Base-by-base conservation (phyloP, 37 sponge, comb jelly and placozoan species). In the Geodia barretti region DNA sequence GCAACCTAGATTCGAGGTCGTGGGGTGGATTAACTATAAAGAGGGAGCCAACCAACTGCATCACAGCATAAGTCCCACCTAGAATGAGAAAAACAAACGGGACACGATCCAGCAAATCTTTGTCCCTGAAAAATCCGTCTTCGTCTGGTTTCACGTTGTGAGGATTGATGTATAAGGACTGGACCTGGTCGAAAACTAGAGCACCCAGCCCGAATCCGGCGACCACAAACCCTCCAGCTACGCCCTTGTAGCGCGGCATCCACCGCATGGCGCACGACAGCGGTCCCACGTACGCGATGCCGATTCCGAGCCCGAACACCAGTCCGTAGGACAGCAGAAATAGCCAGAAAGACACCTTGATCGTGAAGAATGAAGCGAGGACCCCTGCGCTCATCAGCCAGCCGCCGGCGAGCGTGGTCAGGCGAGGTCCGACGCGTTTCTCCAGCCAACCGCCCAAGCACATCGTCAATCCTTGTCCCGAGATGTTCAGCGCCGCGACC, bases 191-290 rank as follows among this genome's bases (percentile, higher is more conserved):
- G 73, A 94, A 92, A 0, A 93, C 32, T 20, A 92, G 43, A n/a
- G 90, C 88, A 28, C 97, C 95, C 36, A 89, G 38, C 0, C 95
- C 97, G 72, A 84, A 94, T 0, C 97, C 97, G 41, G 97, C 85
- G 1, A 97, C 90, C 2, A 97, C 88, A 62, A 94, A 37, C 32
- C 97, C 97, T 54, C 68, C 83, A 24, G 88, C 97, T 60, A 94
- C 34, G 4, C 95, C 97, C 60, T 92, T 94, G 80, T 84, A 84
- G 31, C 41, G 78, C 5, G 97, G 97, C 62, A 91, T 60, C 97
- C 97, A 97, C 41, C 79, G 83, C 70, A 88, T 94, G n/a, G 90
- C 94, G 41, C 85, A 89, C 25, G 85, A 73, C 68, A 97, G 73
- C 0, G 95, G 87, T 5, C 85, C 86, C 20, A 92, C 80, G 62